Base-by-base conservation (phyloP, 2,888 invertebrate species). In the Celastrina argiolus region DNA sequence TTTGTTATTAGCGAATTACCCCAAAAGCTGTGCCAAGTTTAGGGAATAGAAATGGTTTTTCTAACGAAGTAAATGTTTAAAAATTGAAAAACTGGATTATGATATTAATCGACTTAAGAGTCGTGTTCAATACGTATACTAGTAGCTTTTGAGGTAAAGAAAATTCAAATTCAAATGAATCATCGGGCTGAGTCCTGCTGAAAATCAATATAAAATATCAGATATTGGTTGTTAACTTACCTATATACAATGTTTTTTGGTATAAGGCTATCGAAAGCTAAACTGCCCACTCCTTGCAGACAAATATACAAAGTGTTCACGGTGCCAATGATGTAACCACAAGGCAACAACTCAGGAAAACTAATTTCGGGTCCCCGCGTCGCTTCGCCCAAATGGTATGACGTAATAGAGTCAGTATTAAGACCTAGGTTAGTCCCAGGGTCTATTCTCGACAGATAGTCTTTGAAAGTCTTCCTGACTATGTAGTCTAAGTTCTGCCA, bases 181-280 rank as follows among this genome's bases (percentile, higher is more conserved):
- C n/a, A n/a, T n/a, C n/a, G n/a, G n/a, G n/a, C n/a, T n/a, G n/a
- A n/a, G n/a, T n/a, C n/a, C n/a, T n/a, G n/a, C n/a, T n/a, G n/a
- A n/a, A n/a, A n/a, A n/a, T n/a, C n/a, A n/a, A n/a, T n/a, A n/a
- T n/a, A 22, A 10, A 2, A 31, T n/a, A 14, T 5, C n/a, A 31
- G n/a, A 12, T 2, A n/a, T 28, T 14, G 5, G 6, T n/a, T 28
- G n/a, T 28, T 31, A 14, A 45, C 64, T 78, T 91, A 92, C 84
- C 99, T 95, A 89, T 98, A 98, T 66, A 99, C 96, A 77, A 98
- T 97, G 78, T 98, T 97, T 91, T 98, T 97, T 72, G 99, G 98
- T 84, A 98, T 98, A 71, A 99, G 93, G 67, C 98, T 98, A 86
- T 99, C 98, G 81, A 99, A 98, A 8, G 98, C 97, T 75, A 99